A percentile compares a stretch with the other conserved stretches of the same genome.
Conservation (phyloP, 2,113 vertebrate species). For the Synodontis membranacea region DNA sequence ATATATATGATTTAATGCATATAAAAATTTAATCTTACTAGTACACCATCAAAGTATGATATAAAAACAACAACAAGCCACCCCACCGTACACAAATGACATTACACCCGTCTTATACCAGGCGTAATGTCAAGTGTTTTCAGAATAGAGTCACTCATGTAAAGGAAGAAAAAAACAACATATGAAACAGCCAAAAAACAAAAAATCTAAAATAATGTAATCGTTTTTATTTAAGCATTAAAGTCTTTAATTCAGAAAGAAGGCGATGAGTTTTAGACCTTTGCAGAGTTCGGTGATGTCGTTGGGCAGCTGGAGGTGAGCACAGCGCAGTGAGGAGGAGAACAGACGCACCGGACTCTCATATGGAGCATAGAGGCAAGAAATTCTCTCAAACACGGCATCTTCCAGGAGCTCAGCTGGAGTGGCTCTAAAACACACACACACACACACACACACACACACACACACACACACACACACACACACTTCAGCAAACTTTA, state of each 20-base stretch:
- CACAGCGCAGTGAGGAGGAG: conserved; percentile 89
- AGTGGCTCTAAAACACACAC: conserved; percentile 73
- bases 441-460: background rate
- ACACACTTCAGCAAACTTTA: background rate
- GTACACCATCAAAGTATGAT: too few species aligned
- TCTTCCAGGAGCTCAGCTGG: conserved; percentile 82
- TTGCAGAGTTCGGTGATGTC: conserved; percentile 88
- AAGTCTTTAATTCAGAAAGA: background rate
- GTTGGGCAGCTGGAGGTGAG: conserved; percentile 87
- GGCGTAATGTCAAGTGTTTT: too few species aligned
- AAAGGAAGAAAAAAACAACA: background rate
- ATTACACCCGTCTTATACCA: too few species aligned
- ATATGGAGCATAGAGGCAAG: conserved; percentile 76
- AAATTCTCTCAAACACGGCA: conserved; percentile 79
- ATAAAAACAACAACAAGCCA: too few species aligned
- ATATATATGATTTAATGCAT: too few species aligned
- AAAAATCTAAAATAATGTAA: background rate
- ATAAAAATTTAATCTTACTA: too few species aligned
- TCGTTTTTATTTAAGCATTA: background rate
- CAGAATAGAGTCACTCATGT: background rate
- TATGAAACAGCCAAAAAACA: background rate
- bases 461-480: conserved; percentile 2
- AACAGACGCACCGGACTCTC: conserved; percentile 84
- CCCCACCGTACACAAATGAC: too few species aligned
- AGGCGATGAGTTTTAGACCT: conserved; percentile 70